Conservation (phyloP, 2,113 vertebrate genomes). For the Chamaetylas fuelleborni region DNA sequence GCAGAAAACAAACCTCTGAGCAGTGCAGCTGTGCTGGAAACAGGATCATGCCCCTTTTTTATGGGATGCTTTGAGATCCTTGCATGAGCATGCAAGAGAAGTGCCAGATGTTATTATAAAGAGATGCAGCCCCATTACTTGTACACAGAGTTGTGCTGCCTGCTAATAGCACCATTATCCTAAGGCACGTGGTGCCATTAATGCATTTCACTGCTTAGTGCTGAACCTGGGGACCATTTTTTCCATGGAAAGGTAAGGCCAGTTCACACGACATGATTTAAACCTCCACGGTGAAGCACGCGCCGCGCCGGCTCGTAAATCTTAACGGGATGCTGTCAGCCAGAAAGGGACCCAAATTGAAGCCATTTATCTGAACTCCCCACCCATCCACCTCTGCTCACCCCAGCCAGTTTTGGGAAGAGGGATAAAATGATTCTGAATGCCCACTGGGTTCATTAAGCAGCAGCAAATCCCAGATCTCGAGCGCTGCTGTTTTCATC, state of each 20-base stretch:
- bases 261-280: slow-evolving; percentile 63
- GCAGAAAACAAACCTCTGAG: not conserved
- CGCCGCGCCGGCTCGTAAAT: slow-evolving; percentile 51
- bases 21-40: not conserved
- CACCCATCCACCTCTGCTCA: slow-evolving; percentile 26
- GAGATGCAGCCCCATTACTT: slow-evolving; percentile 36
- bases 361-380: slow-evolving; percentile 69
- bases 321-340: slow-evolving; percentile 62
- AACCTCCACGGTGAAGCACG: slow-evolving; percentile 54
- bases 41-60: not conserved
- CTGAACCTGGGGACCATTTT: slow-evolving; percentile 64
- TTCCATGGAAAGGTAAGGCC: slow-evolving; percentile 65
- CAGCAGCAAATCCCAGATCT: not conserved
- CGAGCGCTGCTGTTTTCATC: not conserved
- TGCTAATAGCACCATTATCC: slow-evolving; percentile 66
- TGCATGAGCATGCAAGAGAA: not conserved
- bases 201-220: slow-evolving; percentile 51
- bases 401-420: slow-evolving; percentile 42
- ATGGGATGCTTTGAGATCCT: slow-evolving; percentile 11
- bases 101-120: slow-evolving; percentile 49
- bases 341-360: slow-evolving; percentile 64
- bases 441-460: slow-evolving; percentile 26
- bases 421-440: slow-evolving; percentile 48
- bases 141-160: slow-evolving; percentile 20
- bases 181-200: slow-evolving; percentile 49